Evolutionary conservation across 2,888 invertebrate species (phyloP), one percentile per base, ranked within the genome.

Genomic region (Bhutanitis thaidina): DNA sequence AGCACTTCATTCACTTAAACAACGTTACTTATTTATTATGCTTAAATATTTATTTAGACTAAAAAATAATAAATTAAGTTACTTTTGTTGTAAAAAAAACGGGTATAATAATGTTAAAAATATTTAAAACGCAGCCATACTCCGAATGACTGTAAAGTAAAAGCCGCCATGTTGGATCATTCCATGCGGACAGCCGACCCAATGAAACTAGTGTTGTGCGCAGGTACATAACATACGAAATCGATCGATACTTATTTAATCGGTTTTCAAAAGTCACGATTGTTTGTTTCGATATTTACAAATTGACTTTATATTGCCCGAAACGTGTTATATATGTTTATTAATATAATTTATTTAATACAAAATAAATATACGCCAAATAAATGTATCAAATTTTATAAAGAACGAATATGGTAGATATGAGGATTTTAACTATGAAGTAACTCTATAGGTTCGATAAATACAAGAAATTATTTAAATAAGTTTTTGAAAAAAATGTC

Each of bases 141-240:
- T 76, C 79, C 72, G 65, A 74, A 71, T 76, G 80, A 80, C 77
- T 83, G 77, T 79, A 77, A 80, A 80, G 76, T 80, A 74, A 77
- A 79, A 78, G 73, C 78, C 81, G 87, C 87, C 87, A 88, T 88
- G 64, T 88, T 86, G 86, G 66, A 80, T 79, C 67, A 72, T 77
- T 74, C 80, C 82, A 82, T 83, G 81, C 80, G 81, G 76, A 68
- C 70, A 72, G 70, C 64, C 75, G 71, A 68, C 63, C 61, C 65
- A 63, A 61, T 59, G 65, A 60, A 54, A 63, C 68, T 84, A 85
- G 84, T 81, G 85, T 69, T 83, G 85, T 82, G 82, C 85, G 83
- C 84, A 83, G 68, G 79, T 81, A 62, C 74, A 62, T 56, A 73
- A 62, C 74, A 62, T 56, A 73, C 64, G 67, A 69, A 66, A 85